A percentile compares a stretch with the other conserved stretches of the same genome.
Conservation (phyloP, 1,140 invertebrate genomes). For the Danaus melanippus region DNA sequence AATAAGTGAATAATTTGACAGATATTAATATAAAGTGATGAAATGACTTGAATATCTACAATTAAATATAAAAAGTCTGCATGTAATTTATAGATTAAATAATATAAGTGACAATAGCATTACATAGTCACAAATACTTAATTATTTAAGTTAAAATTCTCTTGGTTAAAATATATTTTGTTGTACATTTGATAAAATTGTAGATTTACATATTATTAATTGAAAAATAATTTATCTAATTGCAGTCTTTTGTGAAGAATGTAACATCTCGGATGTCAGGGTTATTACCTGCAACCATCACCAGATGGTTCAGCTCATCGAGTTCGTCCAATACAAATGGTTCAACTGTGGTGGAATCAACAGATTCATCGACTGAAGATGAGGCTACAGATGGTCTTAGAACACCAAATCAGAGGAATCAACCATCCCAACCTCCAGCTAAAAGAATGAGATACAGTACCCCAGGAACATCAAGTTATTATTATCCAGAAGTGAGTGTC, state of each 20-base stretch:
- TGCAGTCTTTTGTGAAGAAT: constrained; percentile 72
- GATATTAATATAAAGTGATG: too few species aligned
- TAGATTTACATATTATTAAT: neutral
- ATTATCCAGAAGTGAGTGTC: constrained; percentile 31
- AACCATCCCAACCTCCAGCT: constrained; percentile 52
- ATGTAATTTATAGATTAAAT: too few species aligned
- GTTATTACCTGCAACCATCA: constrained; percentile 62
- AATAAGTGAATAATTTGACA: too few species aligned
- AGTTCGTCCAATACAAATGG: constrained; percentile 42
- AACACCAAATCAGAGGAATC: constrained; percentile 1
- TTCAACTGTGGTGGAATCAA: constrained; percentile 41
- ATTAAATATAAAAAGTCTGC: too few species aligned
- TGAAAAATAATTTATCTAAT: constrained; percentile 5
- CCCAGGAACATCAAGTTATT: constrained; percentile 25
- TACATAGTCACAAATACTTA: too few species aligned
- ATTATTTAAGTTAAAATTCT: neutral
- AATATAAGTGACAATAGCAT: too few species aligned
- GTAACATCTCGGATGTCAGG: constrained; percentile 62
- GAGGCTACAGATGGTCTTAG: constrained; percentile 46
- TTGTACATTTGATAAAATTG: neutral
- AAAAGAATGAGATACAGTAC: constrained; percentile 53
- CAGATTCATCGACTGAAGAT: constrained; percentile 61
- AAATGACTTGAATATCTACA: too few species aligned
- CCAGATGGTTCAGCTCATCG: constrained; percentile 64
- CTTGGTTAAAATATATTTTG: neutral